Conservation (phyloP, 1,140 invertebrate species). For the Hyles euphorbiae region DNA sequence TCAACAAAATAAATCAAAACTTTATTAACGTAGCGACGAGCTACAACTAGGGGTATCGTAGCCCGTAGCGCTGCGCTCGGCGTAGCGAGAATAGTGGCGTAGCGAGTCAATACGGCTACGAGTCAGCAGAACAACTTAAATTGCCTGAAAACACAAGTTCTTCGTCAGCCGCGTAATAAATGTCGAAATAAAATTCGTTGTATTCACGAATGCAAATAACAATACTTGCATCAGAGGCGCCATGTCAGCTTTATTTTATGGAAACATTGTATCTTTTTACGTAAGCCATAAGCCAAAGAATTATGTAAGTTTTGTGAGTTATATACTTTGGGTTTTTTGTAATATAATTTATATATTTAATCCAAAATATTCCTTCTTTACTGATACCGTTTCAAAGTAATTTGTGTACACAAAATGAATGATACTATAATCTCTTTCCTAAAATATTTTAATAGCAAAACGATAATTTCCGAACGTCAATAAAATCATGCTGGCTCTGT, state of each 20-base stretch:
- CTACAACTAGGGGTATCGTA: slow-evolving; percentile 12
- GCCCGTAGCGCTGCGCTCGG: slow-evolving; percentile 17
- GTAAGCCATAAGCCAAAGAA: too few species aligned
- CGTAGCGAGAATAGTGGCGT: slow-evolving; percentile 3
- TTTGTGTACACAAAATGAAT: too few species aligned
- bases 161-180: slow-evolving; percentile 34
- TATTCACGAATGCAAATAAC: slow-evolving; percentile 27
- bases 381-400: too few species aligned
- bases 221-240: slow-evolving; percentile 20
- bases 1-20: slow-evolving; percentile 4
- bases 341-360: too few species aligned
- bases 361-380: too few species aligned
- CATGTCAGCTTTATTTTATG: slow-evolving; percentile 27
- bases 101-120: slow-evolving; percentile 9
- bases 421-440: too few species aligned
- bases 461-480: too few species aligned
- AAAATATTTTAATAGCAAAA: too few species aligned
- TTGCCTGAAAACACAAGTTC: slow-evolving; percentile 24
- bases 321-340: too few species aligned
- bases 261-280: background rate
- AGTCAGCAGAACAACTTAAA: slow-evolving; percentile 26
- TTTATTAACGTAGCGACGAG: slow-evolving; percentile 13
- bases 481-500: too few species aligned
- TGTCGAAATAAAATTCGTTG: slow-evolving; percentile 26
- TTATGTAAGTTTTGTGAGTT: too few species aligned